phyloP scores from a whole-genome alignment of 2,797 vertebrate species.

The Acanthurus tractus region DNA sequence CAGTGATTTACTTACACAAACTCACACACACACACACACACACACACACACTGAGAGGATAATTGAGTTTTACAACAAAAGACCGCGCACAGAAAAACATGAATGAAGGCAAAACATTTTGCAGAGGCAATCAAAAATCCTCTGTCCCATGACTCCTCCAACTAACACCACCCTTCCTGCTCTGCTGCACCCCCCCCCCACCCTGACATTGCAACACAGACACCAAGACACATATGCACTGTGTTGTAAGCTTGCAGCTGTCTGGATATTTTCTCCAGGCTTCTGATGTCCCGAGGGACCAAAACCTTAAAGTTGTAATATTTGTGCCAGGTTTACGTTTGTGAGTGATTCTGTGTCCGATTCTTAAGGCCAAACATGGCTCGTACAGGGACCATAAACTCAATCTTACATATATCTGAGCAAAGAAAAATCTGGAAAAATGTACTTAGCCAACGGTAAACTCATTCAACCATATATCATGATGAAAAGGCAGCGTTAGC shows the following conservation, averaged over 20 bases:
- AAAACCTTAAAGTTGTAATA: not conserved
- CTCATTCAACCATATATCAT: not conserved
- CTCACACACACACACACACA: not conserved
- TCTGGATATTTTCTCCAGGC: slow-evolving; percentile 18
- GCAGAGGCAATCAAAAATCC: not conserved
- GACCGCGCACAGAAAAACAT: not conserved
- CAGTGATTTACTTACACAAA: not conserved
- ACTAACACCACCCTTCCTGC: slow-evolving; percentile 3
- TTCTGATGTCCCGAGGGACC: slow-evolving; percentile 28
- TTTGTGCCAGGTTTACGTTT: slow-evolving; percentile 1
- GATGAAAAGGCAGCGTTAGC: not conserved
- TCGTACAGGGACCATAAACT: not conserved
- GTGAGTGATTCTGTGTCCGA: slow-evolving; percentile 2
- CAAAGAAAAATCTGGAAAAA: not conserved
- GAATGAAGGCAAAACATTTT: slow-evolving; percentile 7
- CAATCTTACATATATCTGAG: not conserved
- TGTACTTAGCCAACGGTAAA: not conserved
- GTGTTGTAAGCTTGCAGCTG: slow-evolving; percentile 46
- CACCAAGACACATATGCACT: not conserved
- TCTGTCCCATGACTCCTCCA: not conserved
- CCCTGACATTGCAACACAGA: slow-evolving; percentile 12
- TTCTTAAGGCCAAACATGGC: not conserved
- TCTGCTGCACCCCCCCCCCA: not conserved
- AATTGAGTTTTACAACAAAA: slow-evolving; percentile 7
- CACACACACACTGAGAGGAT: not conserved